Conservation (phyloP, 2,113 vertebrate genomes). For the Speoplatyrhinus poulsoni region DNA sequence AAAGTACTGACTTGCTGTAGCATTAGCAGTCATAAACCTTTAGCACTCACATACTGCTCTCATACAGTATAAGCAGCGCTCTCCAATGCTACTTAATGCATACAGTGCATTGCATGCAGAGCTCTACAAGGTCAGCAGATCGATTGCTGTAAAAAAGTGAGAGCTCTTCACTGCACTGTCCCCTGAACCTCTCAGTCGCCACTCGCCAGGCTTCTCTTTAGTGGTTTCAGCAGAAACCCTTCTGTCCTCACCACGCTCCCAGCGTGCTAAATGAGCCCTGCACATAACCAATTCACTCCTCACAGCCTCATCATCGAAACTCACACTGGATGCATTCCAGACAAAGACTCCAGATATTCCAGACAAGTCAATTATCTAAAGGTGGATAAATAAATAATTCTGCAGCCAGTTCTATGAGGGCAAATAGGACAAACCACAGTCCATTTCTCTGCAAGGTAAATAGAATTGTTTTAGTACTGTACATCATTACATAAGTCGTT, state of each 20-base stretch:
- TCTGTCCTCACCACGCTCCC: constrained; percentile 3
- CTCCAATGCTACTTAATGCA: not conserved
- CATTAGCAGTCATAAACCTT: not conserved
- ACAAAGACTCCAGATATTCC: not conserved
- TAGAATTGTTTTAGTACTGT: too few species aligned
- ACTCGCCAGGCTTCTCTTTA: not conserved
- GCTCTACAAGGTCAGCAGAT: constrained; percentile 44
- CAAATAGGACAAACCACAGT: too few species aligned
- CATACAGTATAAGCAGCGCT: not conserved
- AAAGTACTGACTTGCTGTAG: not conserved
- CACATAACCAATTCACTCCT: not conserved
- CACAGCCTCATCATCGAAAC: not conserved
- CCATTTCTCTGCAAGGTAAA: too few species aligned
- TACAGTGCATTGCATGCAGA: constrained; percentile 12
- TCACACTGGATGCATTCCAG: constrained; percentile 6
- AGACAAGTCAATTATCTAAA: constrained; percentile 31
- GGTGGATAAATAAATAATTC: not conserved
- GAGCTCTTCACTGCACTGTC: constrained; percentile 21
- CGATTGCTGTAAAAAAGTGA: constrained; percentile 25
- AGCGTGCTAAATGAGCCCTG: constrained; percentile 1
- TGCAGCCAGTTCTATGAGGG: not conserved
- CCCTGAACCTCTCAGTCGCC: constrained; percentile 1
- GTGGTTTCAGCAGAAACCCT: constrained; percentile 5
- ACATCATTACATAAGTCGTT: too few species aligned
- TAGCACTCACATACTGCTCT: not conserved